Evolutionary conservation across 2,888 invertebrate species (phyloP).

Genomic region (Carpatolechia fugitivella): DNA sequence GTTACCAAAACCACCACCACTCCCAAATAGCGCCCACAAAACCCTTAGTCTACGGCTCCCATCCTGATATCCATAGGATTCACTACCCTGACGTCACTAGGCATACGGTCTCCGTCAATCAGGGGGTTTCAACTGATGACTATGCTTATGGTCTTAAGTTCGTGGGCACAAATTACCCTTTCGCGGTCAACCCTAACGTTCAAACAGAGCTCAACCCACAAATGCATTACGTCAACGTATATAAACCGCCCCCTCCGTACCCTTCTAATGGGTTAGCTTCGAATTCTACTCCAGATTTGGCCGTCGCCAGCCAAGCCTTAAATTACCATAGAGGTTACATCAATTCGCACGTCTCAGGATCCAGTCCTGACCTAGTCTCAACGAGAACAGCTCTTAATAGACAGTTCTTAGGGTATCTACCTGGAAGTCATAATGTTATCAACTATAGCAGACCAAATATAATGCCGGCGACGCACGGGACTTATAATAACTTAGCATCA

Average conservation of each 20-base stretch:
- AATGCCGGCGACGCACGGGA: constrained; percentile 81
- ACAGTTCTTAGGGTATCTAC: constrained; percentile 62
- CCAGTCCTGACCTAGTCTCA: constrained; percentile 88
- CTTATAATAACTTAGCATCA: constrained; percentile 85
- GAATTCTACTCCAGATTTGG: constrained; percentile 91
- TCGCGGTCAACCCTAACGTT: constrained; percentile 62
- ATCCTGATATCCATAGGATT: constrained; percentile 84
- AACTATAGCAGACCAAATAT: constrained; percentile 51
- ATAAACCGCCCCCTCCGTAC: constrained; percentile 92
- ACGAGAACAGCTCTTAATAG: constrained; percentile 81
- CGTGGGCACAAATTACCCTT: constrained; percentile 58
- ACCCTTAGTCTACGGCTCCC: constrained; percentile 82
- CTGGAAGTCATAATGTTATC: constrained; percentile 47
- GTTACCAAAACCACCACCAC: constrained; percentile 61
- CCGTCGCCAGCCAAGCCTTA: constrained; percentile 83
- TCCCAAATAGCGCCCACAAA: constrained; percentile 43
- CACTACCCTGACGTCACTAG: constrained; percentile 83
- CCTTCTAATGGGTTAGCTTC: constrained; percentile 87
- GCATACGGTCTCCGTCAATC: constrained; percentile 63
- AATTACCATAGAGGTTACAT: constrained; percentile 70
- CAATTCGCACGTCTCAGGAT: constrained; percentile 83
- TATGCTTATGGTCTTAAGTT: constrained; percentile 58
- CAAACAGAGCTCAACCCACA: constrained; percentile 67
- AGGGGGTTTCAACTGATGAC: constrained; percentile 48
- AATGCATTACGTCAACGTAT: constrained; percentile 82